Conservation (phyloP, 2,888 invertebrate genomes). For the Hypsopygia costalis region DNA sequence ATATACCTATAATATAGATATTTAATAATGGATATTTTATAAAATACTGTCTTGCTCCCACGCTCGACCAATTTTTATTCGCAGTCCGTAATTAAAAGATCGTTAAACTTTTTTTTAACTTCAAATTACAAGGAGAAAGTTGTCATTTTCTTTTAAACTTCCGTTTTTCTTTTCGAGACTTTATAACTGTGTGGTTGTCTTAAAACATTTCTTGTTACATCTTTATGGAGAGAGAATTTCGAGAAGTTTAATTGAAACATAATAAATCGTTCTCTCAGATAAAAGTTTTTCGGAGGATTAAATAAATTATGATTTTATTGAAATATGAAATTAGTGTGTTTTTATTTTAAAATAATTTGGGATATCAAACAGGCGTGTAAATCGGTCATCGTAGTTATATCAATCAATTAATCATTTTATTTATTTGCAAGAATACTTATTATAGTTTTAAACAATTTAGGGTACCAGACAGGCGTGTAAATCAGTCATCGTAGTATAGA, state of each 20-base stretch:
- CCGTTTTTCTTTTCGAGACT: background rate
- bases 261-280: background rate
- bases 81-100: background rate
- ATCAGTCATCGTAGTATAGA: too few relatives aligned
- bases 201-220: background rate
- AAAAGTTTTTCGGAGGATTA: background rate
- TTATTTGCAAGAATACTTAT: too few relatives aligned
- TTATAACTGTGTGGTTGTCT: background rate
- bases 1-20: too few relatives aligned
- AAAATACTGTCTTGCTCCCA: background rate
- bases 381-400: too few relatives aligned
- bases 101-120: background rate
- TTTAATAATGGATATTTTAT: background rate
- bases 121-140: background rate
- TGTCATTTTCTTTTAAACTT: background rate
- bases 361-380: too few relatives aligned
- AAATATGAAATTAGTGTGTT: background rate
- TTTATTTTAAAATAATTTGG: too few relatives aligned
- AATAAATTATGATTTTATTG: background rate
- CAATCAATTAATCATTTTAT: too few relatives aligned
- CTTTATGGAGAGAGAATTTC: background rate
- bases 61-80: background rate
- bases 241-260: background rate
- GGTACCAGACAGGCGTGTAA: too few relatives aligned
- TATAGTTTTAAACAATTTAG: too few relatives aligned